These are phyloP conservation scores for Micrasema minimum DNA, from an alignment of 1,140 invertebrate genomes.

Conservation along the genomic window DNA sequence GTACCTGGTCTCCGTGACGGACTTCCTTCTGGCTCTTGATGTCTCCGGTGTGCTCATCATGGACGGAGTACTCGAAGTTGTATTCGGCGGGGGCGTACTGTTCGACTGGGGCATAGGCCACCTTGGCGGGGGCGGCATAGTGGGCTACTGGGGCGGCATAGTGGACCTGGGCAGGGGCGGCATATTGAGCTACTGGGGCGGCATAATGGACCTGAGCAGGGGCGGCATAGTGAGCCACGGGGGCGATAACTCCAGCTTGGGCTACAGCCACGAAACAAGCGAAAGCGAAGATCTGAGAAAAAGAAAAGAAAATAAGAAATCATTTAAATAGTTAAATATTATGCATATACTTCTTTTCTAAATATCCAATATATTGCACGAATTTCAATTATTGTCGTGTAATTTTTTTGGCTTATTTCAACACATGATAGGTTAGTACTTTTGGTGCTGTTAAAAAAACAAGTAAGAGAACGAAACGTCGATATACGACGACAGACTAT, in stretches of 20 bases:
- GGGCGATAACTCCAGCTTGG: conserved; percentile 47
- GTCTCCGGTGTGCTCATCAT: conserved; percentile 69
- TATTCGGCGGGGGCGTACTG: conserved; percentile 62
- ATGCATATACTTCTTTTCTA: no score
- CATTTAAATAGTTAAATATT: no score
- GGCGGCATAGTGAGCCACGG: conserved; percentile 53
- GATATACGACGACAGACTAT: no score
- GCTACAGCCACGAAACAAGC: conserved; percentile 49
- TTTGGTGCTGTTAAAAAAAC: no score
- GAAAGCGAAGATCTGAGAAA: conserved; percentile 18
- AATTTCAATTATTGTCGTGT: no score
- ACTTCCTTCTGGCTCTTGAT: conserved; percentile 71
- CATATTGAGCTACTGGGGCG: conserved; percentile 34
- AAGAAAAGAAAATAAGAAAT: neutral
- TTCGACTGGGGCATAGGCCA: conserved; percentile 52
- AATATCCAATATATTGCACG: no score
- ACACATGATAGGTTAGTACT: no score
- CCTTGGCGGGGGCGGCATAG: conserved; percentile 47
- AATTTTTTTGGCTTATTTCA: no score
- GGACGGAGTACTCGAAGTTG: conserved; percentile 67
- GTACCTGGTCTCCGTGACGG: conserved; percentile 71
- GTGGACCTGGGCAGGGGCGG: conserved; percentile 56
- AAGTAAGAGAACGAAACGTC: no score
- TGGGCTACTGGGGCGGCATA: conserved; percentile 44
- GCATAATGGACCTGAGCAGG: conserved; percentile 55